phyloP scores from a whole-genome alignment of 2,113 vertebrate genomes.

The Laterallus jamaicensis region DNA sequence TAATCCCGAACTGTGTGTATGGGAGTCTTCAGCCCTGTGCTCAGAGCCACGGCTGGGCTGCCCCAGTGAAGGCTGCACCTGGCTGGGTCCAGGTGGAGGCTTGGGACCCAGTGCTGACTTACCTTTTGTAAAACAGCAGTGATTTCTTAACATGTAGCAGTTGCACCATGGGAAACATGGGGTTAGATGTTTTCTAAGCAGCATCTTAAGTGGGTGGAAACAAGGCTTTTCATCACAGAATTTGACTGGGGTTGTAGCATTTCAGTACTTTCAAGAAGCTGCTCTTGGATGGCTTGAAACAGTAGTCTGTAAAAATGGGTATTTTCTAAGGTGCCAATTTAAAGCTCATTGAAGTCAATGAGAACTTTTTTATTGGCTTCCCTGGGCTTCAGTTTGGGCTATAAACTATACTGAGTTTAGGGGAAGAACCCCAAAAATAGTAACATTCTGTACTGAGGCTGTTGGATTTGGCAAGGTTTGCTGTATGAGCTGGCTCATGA shows the following conservation, averaged over 20 bases:
- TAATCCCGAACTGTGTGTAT: accelerated
- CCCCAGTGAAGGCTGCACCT: background rate
- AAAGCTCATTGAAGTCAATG: background rate
- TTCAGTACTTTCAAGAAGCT: background rate
- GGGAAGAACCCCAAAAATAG: background rate
- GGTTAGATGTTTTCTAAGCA: background rate
- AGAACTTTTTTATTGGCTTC: background rate
- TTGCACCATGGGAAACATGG: background rate
- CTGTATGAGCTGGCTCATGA: background rate
- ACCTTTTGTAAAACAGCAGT: background rate
- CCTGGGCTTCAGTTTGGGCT: background rate
- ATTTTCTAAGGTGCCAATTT: background rate
- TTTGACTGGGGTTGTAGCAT: background rate
- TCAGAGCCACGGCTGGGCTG: background rate
- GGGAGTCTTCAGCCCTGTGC: background rate
- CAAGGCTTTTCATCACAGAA: background rate
- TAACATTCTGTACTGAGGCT: background rate
- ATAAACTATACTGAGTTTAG: background rate
- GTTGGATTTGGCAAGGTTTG: conserved; percentile 15
- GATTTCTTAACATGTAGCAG: background rate
- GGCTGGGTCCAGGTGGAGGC: too few species aligned
- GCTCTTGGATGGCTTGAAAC: background rate
- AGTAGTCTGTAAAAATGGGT: background rate
- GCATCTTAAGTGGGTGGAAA: background rate
- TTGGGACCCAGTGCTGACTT: background rate